Conservation (phyloP, 2,113 vertebrate genomes). For the Pungitius pungitius region DNA sequence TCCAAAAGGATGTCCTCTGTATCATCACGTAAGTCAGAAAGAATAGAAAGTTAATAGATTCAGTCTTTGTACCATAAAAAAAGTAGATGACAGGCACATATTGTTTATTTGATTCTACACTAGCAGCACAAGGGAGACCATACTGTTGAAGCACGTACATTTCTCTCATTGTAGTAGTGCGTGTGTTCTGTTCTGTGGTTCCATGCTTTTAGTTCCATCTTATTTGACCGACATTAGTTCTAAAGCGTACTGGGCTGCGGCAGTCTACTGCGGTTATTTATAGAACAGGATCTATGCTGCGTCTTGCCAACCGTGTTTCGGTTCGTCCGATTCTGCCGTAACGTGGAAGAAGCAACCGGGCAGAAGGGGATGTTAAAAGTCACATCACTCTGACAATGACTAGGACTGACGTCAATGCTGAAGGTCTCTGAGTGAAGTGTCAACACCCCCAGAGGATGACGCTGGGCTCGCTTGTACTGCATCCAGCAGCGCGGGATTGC, state of each 20-base stretch:
- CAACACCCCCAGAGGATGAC: constrained; percentile 30
- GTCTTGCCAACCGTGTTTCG: constrained; percentile 32
- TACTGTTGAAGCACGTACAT: neutral
- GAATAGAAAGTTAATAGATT: too few species aligned
- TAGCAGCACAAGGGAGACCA: too few species aligned
- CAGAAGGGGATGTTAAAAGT: constrained; percentile 56
- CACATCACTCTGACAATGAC: constrained; percentile 71
- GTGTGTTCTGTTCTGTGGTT: neutral
- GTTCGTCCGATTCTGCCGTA: constrained; percentile 50
- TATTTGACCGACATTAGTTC: neutral
- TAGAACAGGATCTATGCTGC: neutral
- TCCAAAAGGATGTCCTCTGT: too few species aligned
- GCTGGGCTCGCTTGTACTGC: constrained; percentile 34
- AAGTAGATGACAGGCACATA: neutral
- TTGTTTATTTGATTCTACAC: too few species aligned
- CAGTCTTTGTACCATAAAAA: neutral
- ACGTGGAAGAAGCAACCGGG: constrained; percentile 37
- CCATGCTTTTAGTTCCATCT: neutral
- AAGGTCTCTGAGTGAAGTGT: constrained; percentile 64
- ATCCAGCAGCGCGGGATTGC: neutral
- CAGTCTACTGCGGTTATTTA: neutral
- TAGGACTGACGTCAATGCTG: constrained; percentile 75
- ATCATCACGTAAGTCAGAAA: too few species aligned
- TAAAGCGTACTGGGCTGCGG: too few species aligned
- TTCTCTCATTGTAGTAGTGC: neutral